Base-by-base conservation (phyloP, 2,888 invertebrate genomes). In the Eupithecia vulgata region DNA sequence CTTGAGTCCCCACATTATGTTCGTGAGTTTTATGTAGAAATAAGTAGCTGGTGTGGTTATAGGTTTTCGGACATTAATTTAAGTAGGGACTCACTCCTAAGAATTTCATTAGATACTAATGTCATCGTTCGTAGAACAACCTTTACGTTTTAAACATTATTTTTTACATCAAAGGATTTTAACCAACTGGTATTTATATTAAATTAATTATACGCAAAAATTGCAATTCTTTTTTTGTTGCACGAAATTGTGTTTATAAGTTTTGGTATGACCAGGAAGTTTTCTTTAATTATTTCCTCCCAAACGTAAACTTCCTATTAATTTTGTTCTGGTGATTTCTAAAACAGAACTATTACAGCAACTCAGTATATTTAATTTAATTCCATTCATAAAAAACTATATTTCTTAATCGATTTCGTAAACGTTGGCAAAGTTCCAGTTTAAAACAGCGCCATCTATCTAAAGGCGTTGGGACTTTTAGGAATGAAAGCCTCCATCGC, bases 361-460 rank as follows among this genome's bases (percentile, higher is more conserved):
- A 30, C 30, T 30, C 30, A 30, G n/a, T 52, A 21, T 13, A 57
- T 13, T 25, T 0, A 57, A 13, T 57, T 12, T 25, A 57, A 12
- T 25, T 25, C 13, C 12, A 10, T n/a, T n/a, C n/a, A n/a, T n/a
- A 52, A 12, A 52, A 52, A 21, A 21, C 8, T 52, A 21, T 25
- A 12, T 0, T 25, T 12, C n/a, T 25, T 25, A 25, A 21, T 57
- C 21, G 21, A 61, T 34, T 61, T 61, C 17, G 30, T 30, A 59
- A 59, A 59, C 15, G 15, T 62, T 67, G 48, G 8, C 48, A 48
- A 30, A 37, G 25, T 25, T 37, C 30, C 6, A 25, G 34, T 45
- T 8, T 1, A 30, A 64, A 52, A 1, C 57, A 84, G 81, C 79
- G 82, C 84, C 79, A 82, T 85, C 84, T 86, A 79, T 81, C 77